Evolutionary conservation across 2,113 vertebrate species (phyloP), one percentile per base, ranked within the genome.

Genomic region (Epinephelus lanceolatus): DNA sequence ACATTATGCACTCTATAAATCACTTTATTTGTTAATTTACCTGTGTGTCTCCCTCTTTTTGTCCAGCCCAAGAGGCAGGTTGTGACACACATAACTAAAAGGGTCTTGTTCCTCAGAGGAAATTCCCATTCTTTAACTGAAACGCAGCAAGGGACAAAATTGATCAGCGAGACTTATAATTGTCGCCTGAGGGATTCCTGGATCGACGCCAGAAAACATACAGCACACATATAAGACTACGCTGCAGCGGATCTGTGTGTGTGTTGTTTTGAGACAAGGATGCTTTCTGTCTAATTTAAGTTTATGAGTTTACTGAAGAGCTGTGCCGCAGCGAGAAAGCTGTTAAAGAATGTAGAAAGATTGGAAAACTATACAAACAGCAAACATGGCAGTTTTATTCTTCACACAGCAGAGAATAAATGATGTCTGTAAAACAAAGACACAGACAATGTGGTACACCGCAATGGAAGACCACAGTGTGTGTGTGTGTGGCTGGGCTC

Each of bases 141-240:
- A 80, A 84, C 11, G 55, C 68, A 72, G 47, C 61, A 53, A 65
- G 55, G 81, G 77, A 73, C 55, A 62, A n/a, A 68, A 65, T 23
- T 73, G 72, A 86, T 89, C 70, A 79, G 73, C 47, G 53, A 75
- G 71, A 65, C 59, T 76, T 12, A 4, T 60, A 75, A 75, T 82
- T 79, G 66, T 15, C 49, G 65, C 78, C 69, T 56, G 37, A 70
- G 73, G 73, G 73, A 74, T 55, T 52, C 19, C 57, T 88, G 75
- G 78, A 67, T 57, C 15, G 13, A 74, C 0, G 52, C 59, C 82
- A 85, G 78, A 53, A 30, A 60, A 75, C 30, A 62, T 23, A 53
- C 37, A 62, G 51, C 63, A 47, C 55, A 61, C 55, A 65, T 47
- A 74, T 47, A 69, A n/a, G 67, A 30, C 51, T 66, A 21, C 15